Base-by-base conservation (phyloP, 64 coral and sea anemone genomes). In the Montipora efflorescens region DNA sequence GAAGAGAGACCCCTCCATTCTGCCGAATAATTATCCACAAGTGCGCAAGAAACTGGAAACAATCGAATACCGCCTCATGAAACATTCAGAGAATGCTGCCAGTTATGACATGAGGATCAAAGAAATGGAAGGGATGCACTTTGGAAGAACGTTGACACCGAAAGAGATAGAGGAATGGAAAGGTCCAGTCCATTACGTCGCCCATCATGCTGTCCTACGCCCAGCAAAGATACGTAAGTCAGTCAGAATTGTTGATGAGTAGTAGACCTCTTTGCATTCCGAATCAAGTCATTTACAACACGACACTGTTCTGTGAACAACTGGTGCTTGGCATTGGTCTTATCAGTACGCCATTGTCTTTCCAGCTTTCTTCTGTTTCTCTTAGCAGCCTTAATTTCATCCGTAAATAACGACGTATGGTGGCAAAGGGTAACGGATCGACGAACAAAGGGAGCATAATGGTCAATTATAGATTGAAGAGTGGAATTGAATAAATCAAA, bases 91-190 rank as follows among this genome's bases (percentile, higher is more conserved):
- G 8, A 11, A 90, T 48, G 75, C 47, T 21, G n/a, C 4, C 9
- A 81, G 11, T 44, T 91, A 91, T 44, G n/a, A 72, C 78, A 91
- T 23, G 22, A 23, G 22, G 14, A 91, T 91, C 1, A 81, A 81
- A 50, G 89, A 91, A 13, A 81, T 91, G 89, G 76, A 81, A 21
- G 77, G 81, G 11, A 53, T 81, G 89, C 23, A 74, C 19, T 91
- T 91, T 55, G 5, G 4, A 86, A 20, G 82, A 48, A 68, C 9
- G 82, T 48, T 86, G 21, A 67, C 82, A 25, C 18, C 16, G 15
- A 48, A 86, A 67, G 82, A 86, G 66, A 47, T 69, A 1, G 9
- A 86, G 28, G 8, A 47, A 36, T 86, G 59, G 43, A 62, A 86
- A 18, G 82, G 82, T 2, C 82, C 82, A 28, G 36, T 86, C 4